Base-by-base conservation (phyloP, 2,113 vertebrate species). In the Sylvia atricapilla region DNA sequence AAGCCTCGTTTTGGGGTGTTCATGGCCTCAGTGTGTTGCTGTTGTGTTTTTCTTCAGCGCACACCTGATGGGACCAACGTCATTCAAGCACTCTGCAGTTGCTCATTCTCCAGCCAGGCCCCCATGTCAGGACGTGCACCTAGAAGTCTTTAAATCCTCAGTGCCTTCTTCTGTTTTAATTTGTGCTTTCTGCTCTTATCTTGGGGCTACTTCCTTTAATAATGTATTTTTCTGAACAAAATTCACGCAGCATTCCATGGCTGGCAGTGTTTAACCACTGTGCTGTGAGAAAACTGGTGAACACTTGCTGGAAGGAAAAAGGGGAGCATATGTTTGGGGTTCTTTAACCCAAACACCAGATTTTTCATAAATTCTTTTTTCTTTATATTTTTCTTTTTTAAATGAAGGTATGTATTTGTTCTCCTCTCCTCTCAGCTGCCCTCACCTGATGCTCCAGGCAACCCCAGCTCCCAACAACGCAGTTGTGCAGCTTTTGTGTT, bases 1-100 rank as follows among this genome's bases (percentile, higher is more conserved):
- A 35, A 41, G 84, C 46, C 50, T 67, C 23, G 2, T 76, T 49
- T 77, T 0, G 8, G 92, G 88, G 17, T 49, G 53, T 66, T 79
- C 79, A 13, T 30, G 79, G 90, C 63, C 85, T 88, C 75, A 7
- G 43, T 2, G 72, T 44, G 88, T 62, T 94, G 63, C 90, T 90
- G 85, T 73, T 46, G 62, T 76, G 94, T 90, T 94, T 96, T 93
- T 13, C 50, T 80, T 95, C 94, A 68, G 75, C 0, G 0, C 67
- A 73, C 90, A 94, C 94, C 90, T 91, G 79, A 92, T 59, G 88
- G 58, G 92, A 88, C 25, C 77, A 15, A 37, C 2, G 16, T 73
- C 67, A 59, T 83, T 85, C 75, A 33, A 69, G 46, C 0, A 20
- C 17, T 64, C 67, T 27, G 75, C 62, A 24, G n/a, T 60, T 13